Evolutionary conservation across 2,113 vertebrate genomes (phyloP), one percentile per base, ranked within the genome.

Genomic region (Romanogobio albipinnatus): DNA sequence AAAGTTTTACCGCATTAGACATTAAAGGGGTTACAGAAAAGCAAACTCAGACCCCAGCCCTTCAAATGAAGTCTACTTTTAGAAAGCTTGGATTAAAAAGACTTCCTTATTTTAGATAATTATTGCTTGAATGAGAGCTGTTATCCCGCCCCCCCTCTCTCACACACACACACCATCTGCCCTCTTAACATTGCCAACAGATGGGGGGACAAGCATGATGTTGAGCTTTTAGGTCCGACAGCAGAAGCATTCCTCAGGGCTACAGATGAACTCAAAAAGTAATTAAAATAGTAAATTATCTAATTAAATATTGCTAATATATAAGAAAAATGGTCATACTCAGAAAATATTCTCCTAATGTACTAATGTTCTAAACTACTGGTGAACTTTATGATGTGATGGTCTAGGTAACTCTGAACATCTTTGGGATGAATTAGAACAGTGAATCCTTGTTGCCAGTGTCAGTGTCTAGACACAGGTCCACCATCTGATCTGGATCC

Each of bases 51-150:
- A 17, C n/a, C n/a, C n/a, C n/a, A 5, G 10, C 24, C 26, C 17
- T n/a, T 19, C 1, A 4, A 39, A 1, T 71, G 1, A 71, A 43
- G 17, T 71, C 13, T 51, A 9, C 93, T 93, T 93, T 93, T 93
- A 94, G 91, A 91, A 90, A 73, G 53, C 88, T 86, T 86, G 89
- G 92, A 92, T 90, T 91, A 89, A 90, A 91, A 92, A 92, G 88
- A 89, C 91, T 92, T 45, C 81, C 29, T 81, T 47, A 75, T 59
- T 82, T 51, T 45, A 77, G 51, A 49, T 49, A 71, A 13, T 64
- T 39, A 39, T 13, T 64, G 53, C 11, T 73, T 62, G 39, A 73
- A 80, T 22, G 39, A 85, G 24, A 61, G 39, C 56, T 82, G 47
- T 58, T n/a, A n/a, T n/a, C n/a, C n/a, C n/a, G n/a, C n/a, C n/a